Percentiles rank a stretch among this genome's conserved stretches.
These are phyloP conservation scores for Drosophila suboccidentalis DNA, from an alignment of 2,888 invertebrate species.

Conservation along the genomic window DNA sequence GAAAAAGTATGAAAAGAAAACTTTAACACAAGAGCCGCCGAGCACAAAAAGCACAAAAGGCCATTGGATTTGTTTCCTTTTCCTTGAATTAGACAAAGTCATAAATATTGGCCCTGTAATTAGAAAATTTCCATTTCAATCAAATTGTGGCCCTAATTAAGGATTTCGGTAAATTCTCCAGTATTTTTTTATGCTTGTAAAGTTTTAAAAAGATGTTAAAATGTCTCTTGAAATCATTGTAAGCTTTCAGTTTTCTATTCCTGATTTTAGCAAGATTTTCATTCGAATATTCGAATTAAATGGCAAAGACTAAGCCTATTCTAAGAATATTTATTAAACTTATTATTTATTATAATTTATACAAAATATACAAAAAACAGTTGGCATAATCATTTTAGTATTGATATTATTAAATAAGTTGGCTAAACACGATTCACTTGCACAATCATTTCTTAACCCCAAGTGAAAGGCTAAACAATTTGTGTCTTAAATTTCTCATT, in stretches of 20 bases:
- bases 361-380: too few species aligned
- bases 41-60: slow-evolving; percentile 25
- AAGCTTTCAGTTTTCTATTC: not conserved
- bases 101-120: slow-evolving; percentile 31
- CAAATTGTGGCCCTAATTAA: not conserved
- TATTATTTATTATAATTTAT: too few species aligned
- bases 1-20: slow-evolving; percentile 45
- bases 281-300: too few species aligned
- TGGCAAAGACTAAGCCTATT: too few species aligned
- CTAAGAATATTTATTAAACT: too few species aligned
- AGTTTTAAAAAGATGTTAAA: not conserved
- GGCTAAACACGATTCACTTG: not conserved
- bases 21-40: slow-evolving; percentile 28
- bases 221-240: not conserved
- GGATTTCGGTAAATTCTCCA: not conserved
- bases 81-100: not conserved
- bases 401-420: too few species aligned
- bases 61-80: slow-evolving; percentile 9
- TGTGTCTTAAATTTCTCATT: not conserved
- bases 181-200: too few species aligned
- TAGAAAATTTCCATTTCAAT: slow-evolving; percentile 7
- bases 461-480: too few species aligned
- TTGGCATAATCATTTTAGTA: too few species aligned
- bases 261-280: too few species aligned
- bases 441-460: not conserved